A percentile compares a stretch with the other conserved stretches of the same genome.
Evolutionary conservation across 2,113 vertebrate species (phyloP).

Genomic region (Microtus oregoni): DNA sequence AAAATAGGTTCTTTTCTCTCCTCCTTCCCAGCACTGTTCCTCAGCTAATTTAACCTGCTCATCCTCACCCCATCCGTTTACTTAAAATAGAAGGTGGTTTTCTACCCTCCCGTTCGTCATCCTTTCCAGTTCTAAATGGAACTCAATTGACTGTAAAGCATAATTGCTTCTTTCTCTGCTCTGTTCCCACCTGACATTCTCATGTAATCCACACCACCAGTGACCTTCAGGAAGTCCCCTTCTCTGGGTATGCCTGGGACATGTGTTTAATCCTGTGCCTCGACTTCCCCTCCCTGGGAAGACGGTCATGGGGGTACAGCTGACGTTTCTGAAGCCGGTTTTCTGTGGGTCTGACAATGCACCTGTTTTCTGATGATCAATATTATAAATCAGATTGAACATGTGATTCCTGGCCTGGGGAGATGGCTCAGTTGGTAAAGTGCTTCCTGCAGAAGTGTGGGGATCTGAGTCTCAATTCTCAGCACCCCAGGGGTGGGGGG

Average conservation of each 20-base stretch:
- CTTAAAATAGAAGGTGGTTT: slow-evolving; percentile 71
- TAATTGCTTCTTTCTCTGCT: slow-evolving; percentile 29
- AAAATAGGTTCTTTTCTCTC: slow-evolving; percentile 73
- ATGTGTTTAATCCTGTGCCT: background rate
- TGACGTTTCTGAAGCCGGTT: slow-evolving; percentile 7
- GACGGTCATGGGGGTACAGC: background rate
- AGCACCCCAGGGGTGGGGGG: background rate
- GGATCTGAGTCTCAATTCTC: background rate
- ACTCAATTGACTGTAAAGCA: background rate
- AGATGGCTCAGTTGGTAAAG: background rate
- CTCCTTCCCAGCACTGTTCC: slow-evolving; percentile 56
- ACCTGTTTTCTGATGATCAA: background rate
- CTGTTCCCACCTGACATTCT: background rate
- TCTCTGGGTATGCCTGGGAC: background rate
- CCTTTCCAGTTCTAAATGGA: slow-evolving; percentile 43
- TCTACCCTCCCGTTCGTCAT: background rate
- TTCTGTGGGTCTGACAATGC: background rate
- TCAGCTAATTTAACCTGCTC: slow-evolving; percentile 69
- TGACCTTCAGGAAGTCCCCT: background rate
- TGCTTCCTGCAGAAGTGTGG: background rate
- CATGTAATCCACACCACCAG: background rate
- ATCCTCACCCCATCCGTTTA: slow-evolving; percentile 47
- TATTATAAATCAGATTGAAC: background rate
- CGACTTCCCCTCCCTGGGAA: background rate
- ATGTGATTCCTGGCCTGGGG: background rate